Conservation (phyloP, 2,113 vertebrate species). For the Poecile atricapillus region DNA sequence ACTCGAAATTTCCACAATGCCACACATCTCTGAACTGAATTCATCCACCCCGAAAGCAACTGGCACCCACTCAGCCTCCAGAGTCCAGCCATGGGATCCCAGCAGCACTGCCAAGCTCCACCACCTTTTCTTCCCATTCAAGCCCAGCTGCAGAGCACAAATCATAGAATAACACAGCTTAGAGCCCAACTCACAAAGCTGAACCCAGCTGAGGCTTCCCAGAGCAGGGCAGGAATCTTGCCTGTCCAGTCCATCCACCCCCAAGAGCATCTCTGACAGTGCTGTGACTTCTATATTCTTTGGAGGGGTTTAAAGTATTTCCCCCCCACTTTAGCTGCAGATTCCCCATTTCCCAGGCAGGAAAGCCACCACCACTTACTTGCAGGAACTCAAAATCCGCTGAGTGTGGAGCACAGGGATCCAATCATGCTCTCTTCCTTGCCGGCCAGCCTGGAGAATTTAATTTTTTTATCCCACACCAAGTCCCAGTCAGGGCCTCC, state of each 20-base stretch:
- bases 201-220: neutral
- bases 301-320: rapidly evolving
- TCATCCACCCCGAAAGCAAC: rapidly evolving
- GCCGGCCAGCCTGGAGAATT: neutral
- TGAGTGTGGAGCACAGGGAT: rapidly evolving
- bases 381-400: neutral
- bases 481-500: neutral
- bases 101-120: neutral
- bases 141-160: neutral
- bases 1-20: rapidly evolving
- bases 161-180: rapidly evolving
- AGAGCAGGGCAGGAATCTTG: neutral
- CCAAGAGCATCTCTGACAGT: neutral
- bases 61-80: neutral
- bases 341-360: neutral
- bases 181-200: rapidly evolving
- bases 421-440: neutral
- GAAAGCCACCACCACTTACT: constrained; percentile 10
- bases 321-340: neutral
- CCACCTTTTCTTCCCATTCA: neutral
- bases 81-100: neutral
- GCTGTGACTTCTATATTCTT: rapidly evolving
- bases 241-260: neutral
- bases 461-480: rapidly evolving
- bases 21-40: neutral